Conservation (phyloP, 1,140 invertebrate genomes). For the Drosophila aff. region DNA sequence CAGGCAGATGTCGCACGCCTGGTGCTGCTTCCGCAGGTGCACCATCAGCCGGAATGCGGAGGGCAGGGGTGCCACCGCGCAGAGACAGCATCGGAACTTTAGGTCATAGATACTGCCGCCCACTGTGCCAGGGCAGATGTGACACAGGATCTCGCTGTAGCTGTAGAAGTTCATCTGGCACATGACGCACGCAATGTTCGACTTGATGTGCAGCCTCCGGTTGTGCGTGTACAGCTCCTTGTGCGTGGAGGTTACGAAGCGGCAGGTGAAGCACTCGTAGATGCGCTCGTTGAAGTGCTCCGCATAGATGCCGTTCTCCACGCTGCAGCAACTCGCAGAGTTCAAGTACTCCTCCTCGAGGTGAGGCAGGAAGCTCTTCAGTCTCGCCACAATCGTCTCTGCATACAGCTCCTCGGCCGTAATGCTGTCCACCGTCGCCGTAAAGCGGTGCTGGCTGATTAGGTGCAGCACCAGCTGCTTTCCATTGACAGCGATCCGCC, state of each 20-base stretch:
- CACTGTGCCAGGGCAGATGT: constrained; percentile 91
- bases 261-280: constrained; percentile 94
- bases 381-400: constrained; percentile 89
- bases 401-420: constrained; percentile 90
- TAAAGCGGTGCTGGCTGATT: constrained; percentile 91
- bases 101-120: constrained; percentile 87
- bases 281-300: constrained; percentile 85
- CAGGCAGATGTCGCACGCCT: constrained; percentile 93
- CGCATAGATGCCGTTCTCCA: constrained; percentile 67
- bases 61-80: constrained; percentile 90
- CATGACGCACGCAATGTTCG: constrained; percentile 92
- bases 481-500: constrained; percentile 92
- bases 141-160: constrained; percentile 93
- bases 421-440: constrained; percentile 89
- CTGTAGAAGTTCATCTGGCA: constrained; percentile 94
- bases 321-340: constrained; percentile 89
- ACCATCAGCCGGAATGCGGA: constrained; percentile 94
- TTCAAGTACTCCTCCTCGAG: constrained; percentile 89
- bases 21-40: constrained; percentile 92
- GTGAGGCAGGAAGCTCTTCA: constrained; percentile 88
- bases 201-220: constrained; percentile 93
- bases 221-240: constrained; percentile 94
- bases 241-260: constrained; percentile 90
- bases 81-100: constrained; percentile 90
- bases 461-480: constrained; percentile 92